Conservation (phyloP, 2,888 invertebrate species). For the Xestia ashworthii region DNA sequence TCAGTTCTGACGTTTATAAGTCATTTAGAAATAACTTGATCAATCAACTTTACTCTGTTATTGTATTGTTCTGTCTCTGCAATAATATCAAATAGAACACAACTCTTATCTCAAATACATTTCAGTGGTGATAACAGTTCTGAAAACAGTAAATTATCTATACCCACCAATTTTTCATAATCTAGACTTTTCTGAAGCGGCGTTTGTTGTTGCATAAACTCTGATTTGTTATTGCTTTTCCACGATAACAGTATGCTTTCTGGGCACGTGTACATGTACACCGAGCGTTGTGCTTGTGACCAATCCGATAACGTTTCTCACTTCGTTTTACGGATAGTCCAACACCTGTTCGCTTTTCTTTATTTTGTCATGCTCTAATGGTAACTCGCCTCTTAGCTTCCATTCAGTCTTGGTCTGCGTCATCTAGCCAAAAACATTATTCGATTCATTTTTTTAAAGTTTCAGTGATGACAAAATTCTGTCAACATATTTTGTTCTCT, state of each 20-base stretch:
- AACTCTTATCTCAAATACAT: conserved; percentile 29
- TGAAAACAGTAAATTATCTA: conserved; percentile 45
- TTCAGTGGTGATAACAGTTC: conserved; percentile 46
- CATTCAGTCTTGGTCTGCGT: conserved; percentile 62
- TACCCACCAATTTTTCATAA: conserved; percentile 50
- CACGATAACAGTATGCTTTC: conserved; percentile 72
- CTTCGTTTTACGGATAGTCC: conserved; percentile 63
- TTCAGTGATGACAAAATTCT: conserved; percentile 1
- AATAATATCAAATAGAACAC: conserved; percentile 24
- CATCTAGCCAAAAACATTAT: conserved; percentile 55
- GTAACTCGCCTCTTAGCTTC: conserved; percentile 61
- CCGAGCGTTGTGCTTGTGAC: conserved; percentile 68
- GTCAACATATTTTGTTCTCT: conserved; percentile 1
- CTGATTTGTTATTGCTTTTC: conserved; percentile 76
- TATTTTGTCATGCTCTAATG: conserved; percentile 63
- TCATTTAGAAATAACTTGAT: conserved; percentile 20
- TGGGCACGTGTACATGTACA: conserved; percentile 76
- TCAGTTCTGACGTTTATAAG: conserved; percentile 17
- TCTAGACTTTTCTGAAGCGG: conserved; percentile 59
- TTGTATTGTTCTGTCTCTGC: conserved; percentile 17
- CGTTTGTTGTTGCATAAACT: conserved; percentile 71
- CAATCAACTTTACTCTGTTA: conserved; percentile 4
- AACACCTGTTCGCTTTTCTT: conserved; percentile 75
- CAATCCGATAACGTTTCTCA: conserved; percentile 75
- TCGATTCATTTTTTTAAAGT: neutral